A percentile compares a stretch with the other conserved stretches of the same genome.
These are phyloP conservation scores for Dendrocincla tyrannina DNA, from an alignment of 2,797 vertebrate species.

Conservation along the genomic window DNA sequence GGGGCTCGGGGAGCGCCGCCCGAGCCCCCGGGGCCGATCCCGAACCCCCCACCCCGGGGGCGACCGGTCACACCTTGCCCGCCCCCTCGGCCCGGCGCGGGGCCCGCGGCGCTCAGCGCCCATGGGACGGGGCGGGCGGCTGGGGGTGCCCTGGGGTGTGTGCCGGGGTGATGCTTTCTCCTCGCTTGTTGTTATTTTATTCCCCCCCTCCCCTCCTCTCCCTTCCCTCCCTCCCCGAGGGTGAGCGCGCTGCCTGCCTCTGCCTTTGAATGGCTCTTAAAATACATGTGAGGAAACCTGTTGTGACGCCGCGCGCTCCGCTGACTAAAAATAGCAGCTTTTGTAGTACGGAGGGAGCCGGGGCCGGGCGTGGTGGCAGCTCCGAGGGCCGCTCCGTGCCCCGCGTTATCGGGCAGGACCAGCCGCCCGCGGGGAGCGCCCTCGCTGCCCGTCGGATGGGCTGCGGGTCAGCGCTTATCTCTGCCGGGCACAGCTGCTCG, in stretches of 20 bases:
- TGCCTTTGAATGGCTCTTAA: slow-evolving; percentile 45
- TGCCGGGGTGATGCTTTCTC: not conserved
- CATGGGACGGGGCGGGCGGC: not conserved
- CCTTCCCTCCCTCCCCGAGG: not conserved
- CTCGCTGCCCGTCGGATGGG: not conserved
- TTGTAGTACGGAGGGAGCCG: slow-evolving; percentile 3
- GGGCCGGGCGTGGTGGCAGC: not conserved
- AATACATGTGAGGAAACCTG: slow-evolving; percentile 47
- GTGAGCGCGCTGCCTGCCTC: not conserved
- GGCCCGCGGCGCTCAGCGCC: not conserved
- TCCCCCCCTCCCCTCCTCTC: not conserved
- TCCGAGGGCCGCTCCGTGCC: not conserved
- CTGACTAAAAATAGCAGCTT: slow-evolving; percentile 17
- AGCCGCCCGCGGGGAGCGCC: not conserved
- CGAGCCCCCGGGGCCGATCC: too few relatives aligned
- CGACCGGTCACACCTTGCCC: not conserved
- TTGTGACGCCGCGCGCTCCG: slow-evolving; percentile 38
- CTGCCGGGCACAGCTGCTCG: not conserved
- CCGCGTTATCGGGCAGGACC: not conserved
- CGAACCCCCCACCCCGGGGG: too few relatives aligned
- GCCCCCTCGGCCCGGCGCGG: not conserved
- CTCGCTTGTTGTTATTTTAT: not conserved
- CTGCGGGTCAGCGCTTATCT: not conserved
- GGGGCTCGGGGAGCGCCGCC: too few relatives aligned
- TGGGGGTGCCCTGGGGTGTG: not conserved